These are phyloP conservation scores for Leptinotarsa lineolata DNA, from an alignment of 1,140 invertebrate genomes.

Conservation along the genomic window DNA sequence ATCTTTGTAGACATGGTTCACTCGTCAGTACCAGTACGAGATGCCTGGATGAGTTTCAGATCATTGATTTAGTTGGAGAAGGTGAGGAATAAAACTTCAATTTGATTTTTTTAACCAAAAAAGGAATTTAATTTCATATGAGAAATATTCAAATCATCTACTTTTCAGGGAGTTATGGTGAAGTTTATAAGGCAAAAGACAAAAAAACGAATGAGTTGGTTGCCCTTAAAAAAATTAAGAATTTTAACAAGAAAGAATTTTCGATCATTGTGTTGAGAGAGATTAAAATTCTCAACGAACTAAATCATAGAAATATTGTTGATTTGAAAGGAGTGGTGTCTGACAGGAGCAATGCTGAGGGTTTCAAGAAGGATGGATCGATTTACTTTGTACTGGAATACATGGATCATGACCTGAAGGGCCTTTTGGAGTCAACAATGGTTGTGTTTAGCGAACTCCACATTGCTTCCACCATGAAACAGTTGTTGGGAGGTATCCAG, in stretches of 20 bases:
- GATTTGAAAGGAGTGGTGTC: conserved; percentile 98
- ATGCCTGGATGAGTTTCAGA: conserved; percentile 92
- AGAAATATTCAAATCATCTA: too few species aligned
- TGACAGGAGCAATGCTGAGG: conserved; percentile 72
- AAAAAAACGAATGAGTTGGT: conserved; percentile 84
- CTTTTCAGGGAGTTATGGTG: conserved; percentile 76
- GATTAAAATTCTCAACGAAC: conserved; percentile 96
- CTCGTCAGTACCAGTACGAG: conserved; percentile 68
- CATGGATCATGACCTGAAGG: conserved; percentile 99
- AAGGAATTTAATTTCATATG: too few species aligned
- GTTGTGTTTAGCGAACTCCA: conserved; percentile 94
- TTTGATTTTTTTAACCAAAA: too few species aligned
- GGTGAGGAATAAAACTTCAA: conserved; percentile 64
- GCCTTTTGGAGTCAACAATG: conserved; percentile 94
- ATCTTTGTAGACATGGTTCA: conserved; percentile 61
- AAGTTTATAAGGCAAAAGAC: conserved; percentile 98
- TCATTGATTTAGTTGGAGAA: conserved; percentile 97
- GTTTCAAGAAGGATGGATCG: conserved; percentile 84
- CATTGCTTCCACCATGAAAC: conserved; percentile 97
- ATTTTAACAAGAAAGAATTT: conserved; percentile 99
- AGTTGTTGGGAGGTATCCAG: conserved; percentile 93
- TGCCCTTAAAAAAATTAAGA: conserved; percentile 95
- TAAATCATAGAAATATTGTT: conserved; percentile 98
- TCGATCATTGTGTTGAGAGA: conserved; percentile 98
- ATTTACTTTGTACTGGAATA: conserved; percentile 84